Percentiles rank a stretch among this genome's conserved stretches.
These are phyloP conservation scores for Coilia nasus DNA, from an alignment of 2,797 vertebrate species.

Conservation along the genomic window DNA sequence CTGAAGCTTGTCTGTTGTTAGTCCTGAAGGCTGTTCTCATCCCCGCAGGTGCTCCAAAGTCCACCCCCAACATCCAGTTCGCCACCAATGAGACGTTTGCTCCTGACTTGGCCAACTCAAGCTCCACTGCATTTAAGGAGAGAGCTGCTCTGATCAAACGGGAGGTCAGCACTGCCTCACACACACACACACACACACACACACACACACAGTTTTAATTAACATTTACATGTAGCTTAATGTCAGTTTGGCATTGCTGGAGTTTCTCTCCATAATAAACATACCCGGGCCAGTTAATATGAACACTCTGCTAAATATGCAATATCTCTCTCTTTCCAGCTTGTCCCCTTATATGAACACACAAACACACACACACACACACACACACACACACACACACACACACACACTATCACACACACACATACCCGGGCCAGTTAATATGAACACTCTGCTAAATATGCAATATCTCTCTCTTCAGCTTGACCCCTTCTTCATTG, in stretches of 20 bases:
- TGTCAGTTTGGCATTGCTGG: no score
- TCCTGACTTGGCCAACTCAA: constrained; percentile 37
- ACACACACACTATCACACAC: no score
- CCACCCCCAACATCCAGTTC: constrained; percentile 41
- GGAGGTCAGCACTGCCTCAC: constrained; percentile 45
- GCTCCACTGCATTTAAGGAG: constrained; percentile 38
- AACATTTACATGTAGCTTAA: background rate
- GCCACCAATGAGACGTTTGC: constrained; percentile 56
- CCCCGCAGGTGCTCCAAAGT: background rate
- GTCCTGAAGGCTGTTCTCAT: background rate
- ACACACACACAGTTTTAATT: background rate
- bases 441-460: background rate
- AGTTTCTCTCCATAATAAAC: no score
- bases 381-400: background rate
- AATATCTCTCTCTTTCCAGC: background rate
- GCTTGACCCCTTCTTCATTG: constrained; percentile 52
- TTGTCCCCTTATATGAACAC: no score
- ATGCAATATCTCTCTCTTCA: constrained; percentile 33
- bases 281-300: no score
- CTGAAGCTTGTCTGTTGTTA: no score
- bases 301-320: background rate
- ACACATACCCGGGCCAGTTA: no score
- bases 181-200: background rate
- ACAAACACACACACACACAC: background rate
- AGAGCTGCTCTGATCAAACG: constrained; percentile 44